Percentiles rank a stretch among this genome's conserved stretches.
phyloP scores from a whole-genome alignment of 2,113 vertebrate genomes.

The Psammodynastes pulverulentus region DNA sequence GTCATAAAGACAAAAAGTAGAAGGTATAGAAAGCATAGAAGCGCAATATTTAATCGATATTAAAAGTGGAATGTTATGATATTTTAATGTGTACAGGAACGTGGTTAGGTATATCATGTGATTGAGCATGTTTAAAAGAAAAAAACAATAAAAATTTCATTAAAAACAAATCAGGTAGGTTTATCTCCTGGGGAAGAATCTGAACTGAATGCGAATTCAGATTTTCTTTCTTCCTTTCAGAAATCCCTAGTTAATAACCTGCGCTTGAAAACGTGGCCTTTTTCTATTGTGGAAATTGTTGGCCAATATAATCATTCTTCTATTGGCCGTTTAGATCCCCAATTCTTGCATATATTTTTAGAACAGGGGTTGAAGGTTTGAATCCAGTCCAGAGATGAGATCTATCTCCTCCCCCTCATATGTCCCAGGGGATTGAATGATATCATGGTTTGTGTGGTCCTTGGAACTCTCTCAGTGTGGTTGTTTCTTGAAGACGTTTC shows the following conservation, averaged over 20 bases:
- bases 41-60: too few relatives aligned
- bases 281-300: neutral
- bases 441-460: neutral
- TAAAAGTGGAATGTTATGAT: too few relatives aligned
- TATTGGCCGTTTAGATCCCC: too few relatives aligned
- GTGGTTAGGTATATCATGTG: too few relatives aligned
- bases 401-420: neutral
- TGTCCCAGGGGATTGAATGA: neutral
- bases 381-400: neutral
- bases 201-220: neutral
- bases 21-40: too few relatives aligned
- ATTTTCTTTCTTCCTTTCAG: neutral
- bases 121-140: too few relatives aligned
- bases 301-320: neutral
- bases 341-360: neutral
- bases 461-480: too few relatives aligned
- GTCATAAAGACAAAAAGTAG: too few relatives aligned
- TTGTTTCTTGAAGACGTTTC: too few relatives aligned
- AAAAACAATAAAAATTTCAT: too few relatives aligned
- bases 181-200: neutral
- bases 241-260: neutral
- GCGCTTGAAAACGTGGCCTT: neutral
- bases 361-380: neutral
- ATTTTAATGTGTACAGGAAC: too few relatives aligned
- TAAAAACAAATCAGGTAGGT: too few relatives aligned